Percentiles rank a stretch among this genome's conserved stretches.
phyloP scores from a whole-genome alignment of 2,888 invertebrate genomes.

The Mayetiola destructor region DNA sequence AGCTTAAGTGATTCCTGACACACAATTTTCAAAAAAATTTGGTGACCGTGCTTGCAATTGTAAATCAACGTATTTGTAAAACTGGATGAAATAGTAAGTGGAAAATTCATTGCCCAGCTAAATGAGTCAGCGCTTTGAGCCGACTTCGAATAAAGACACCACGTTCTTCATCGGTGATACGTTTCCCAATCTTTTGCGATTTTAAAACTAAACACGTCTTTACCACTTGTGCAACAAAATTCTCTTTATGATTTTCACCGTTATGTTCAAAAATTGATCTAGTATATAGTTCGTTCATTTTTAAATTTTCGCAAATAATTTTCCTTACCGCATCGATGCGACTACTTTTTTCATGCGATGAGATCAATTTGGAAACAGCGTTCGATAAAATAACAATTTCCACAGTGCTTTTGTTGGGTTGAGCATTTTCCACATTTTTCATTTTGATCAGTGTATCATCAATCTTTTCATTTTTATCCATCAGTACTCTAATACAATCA shows the following conservation, averaged over 20 bases:
- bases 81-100: too few relatives aligned
- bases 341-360: not conserved
- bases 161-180: not conserved
- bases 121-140: not conserved
- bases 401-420: not conserved
- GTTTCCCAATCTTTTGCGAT: not conserved
- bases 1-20: too few relatives aligned
- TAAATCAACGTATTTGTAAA: too few relatives aligned
- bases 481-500: not conserved
- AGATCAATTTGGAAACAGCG: not conserved
- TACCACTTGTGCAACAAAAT: not conserved
- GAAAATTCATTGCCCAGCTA: not conserved
- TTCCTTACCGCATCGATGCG: not conserved
- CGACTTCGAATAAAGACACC: not conserved
- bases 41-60: too few relatives aligned
- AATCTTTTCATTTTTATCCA: not conserved
- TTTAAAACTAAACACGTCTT: not conserved
- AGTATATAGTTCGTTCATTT: not conserved
- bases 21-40: too few relatives aligned
- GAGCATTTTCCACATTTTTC: not conserved
- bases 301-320: not conserved
- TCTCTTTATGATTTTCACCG: not conserved
- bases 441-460: not conserved
- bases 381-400: not conserved
- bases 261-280: not conserved